Evolutionary conservation across 2,113 vertebrate species (phyloP).

Genomic region (Rousettus leschenaultii): DNA sequence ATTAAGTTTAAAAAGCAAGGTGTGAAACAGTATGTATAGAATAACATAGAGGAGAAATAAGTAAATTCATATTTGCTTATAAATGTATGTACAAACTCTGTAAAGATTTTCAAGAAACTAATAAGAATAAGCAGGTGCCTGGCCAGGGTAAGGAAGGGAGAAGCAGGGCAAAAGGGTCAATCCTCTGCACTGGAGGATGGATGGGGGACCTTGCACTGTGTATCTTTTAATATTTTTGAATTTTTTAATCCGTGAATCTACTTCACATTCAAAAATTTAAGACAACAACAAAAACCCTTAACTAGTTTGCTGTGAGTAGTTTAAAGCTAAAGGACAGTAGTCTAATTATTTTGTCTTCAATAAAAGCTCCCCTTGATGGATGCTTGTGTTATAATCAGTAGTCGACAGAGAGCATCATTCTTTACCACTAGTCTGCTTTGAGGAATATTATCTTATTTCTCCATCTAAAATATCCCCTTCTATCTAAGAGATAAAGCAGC

Average conservation of each 20-base stretch:
- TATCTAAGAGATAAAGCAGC: slow-evolving; percentile 29
- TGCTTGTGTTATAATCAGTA: background rate
- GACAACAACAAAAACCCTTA: background rate
- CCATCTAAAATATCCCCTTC: slow-evolving; percentile 35
- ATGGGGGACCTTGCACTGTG: background rate
- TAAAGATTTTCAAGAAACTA: background rate
- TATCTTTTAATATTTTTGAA: background rate
- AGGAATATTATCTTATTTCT: slow-evolving; percentile 23
- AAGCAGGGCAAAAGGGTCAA: background rate
- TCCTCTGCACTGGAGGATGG: background rate
- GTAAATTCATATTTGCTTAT: background rate
- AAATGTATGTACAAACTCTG: background rate
- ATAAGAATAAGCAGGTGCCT: background rate
- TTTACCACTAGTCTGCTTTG: background rate
- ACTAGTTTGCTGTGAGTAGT: background rate
- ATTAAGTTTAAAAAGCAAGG: background rate
- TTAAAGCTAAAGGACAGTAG: background rate
- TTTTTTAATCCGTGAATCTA: background rate
- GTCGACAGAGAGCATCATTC: background rate
- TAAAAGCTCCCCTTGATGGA: background rate
- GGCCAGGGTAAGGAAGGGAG: background rate
- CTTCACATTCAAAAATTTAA: slow-evolving; percentile 29
- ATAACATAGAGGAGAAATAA: background rate
- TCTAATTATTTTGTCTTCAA: background rate
- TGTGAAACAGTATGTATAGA: background rate